A percentile compares a stretch with the other conserved stretches of the same genome.
Conservation (phyloP, 2,797 vertebrate species). For the Onychomys leucogaster region DNA sequence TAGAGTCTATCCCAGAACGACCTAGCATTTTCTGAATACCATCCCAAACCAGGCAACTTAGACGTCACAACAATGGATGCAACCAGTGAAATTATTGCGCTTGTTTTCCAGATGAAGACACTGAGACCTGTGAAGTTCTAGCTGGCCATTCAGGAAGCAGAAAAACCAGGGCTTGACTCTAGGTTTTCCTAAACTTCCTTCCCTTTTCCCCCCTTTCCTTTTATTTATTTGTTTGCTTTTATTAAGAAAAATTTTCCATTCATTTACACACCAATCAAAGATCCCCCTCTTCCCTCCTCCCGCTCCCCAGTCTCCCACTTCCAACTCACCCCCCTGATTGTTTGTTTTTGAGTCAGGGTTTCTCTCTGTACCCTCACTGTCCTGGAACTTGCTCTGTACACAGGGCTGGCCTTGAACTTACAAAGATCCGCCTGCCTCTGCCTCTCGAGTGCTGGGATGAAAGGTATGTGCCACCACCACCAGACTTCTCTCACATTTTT, state of each 20-base stretch:
- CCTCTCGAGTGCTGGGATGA: not conserved
- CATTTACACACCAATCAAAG: no score
- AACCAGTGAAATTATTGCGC: not conserved
- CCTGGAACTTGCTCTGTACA: not conserved
- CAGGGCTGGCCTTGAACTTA: not conserved
- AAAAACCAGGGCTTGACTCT: not conserved
- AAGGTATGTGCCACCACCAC: accelerated
- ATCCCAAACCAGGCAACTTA: not conserved
- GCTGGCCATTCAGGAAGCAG: not conserved
- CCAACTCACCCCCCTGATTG: no score
- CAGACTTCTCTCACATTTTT: not conserved
- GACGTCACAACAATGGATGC: not conserved
- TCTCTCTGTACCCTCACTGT: not conserved
- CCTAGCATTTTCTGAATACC: not conserved
- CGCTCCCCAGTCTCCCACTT: no score
- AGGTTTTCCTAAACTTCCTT: not conserved
- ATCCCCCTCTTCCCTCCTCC: no score
- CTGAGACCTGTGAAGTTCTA: not conserved
- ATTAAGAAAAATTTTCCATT: no score
- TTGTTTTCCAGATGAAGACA: not conserved
- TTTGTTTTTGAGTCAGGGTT: not conserved
- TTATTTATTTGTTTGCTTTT: not conserved
- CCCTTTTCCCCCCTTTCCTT: not conserved
- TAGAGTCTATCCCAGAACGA: not conserved
- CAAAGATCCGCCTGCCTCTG: not conserved